Evolutionary conservation across 1,140 invertebrate genomes (phyloP).

Genomic region (Caerostris darwini): DNA sequence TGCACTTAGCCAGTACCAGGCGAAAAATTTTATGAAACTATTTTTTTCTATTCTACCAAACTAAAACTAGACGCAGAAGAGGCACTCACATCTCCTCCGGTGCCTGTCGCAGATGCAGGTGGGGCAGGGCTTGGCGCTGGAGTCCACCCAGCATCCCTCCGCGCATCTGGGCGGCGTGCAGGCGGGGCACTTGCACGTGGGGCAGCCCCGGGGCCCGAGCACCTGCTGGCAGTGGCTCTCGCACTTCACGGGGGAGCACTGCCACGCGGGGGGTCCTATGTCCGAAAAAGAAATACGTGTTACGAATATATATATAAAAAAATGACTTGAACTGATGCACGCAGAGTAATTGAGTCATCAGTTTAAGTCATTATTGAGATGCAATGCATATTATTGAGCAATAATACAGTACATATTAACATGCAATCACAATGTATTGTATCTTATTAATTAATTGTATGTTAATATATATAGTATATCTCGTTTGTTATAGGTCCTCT

Average conservation of each 20-base stretch:
- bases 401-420: too few relatives aligned
- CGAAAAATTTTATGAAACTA: background rate
- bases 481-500: too few relatives aligned
- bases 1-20: background rate
- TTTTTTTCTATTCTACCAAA: background rate
- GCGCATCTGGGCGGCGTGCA: slow-evolving; percentile 48
- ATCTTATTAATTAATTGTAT: too few relatives aligned
- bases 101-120: slow-evolving; percentile 50
- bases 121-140: slow-evolving; percentile 47
- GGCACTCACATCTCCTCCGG: slow-evolving; percentile 42
- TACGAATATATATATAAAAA: too few relatives aligned
- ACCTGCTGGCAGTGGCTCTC: background rate
- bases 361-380: too few relatives aligned
- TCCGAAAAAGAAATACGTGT: too few relatives aligned
- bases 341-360: too few relatives aligned
- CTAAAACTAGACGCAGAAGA: background rate
- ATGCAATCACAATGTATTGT: too few relatives aligned
- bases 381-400: too few relatives aligned
- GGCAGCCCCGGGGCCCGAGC: slow-evolving; percentile 13
- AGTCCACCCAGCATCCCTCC: slow-evolving; percentile 18
- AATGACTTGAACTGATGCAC: too few relatives aligned
- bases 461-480: too few relatives aligned
- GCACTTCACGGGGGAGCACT: slow-evolving; percentile 53
- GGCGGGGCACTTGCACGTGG: slow-evolving; percentile 29
- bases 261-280: background rate